Evolutionary conservation across 1,140 invertebrate genomes (phyloP), one percentile per base, ranked within the genome.

Genomic region (Drosophila bipectinata): DNA sequence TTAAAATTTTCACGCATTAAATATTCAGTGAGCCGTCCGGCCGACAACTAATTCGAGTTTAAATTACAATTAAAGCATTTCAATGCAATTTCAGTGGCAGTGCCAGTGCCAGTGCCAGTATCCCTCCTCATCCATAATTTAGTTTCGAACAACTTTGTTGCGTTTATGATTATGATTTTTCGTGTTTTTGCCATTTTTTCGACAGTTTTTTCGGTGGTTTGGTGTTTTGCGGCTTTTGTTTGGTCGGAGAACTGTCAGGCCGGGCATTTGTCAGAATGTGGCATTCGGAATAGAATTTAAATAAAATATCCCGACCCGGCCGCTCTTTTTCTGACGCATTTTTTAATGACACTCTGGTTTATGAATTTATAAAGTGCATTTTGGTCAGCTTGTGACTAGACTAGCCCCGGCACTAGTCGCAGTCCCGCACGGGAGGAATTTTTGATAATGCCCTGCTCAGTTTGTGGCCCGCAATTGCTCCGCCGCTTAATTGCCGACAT

Each of bases 201-300:
- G 30, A 34, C 15, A 55, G 18, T 18, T 39, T 55, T 41, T 59
- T 55, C 24, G 18, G 24, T 28, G 26, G 73, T 67, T 58, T 68
- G 59, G 37, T 75, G 71, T 63, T 83, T 63, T 84, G 77, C 62
- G 80, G 78, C 61, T 75, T 75, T 76, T 75, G 66, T 77, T 64
- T 61, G 72, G 81, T 85, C 85, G 77, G 77, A 77, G 67, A 85
- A 81, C 79, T 84, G 81, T 75, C 81, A 84, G 77, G 34, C 58
- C 67, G 14, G 26, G 82, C 83, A 88, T 88, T 88, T 82, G 76
- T 88, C 72, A 85, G 77, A 85, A 75, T 88, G 88, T 82, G 79
- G 80, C 80, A 74, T 56, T 45, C 41, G 60, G 72, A 84, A 84
- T 84, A 77, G 41, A 73, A 84, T 89, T 83, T 73, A 69, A 87